Base-by-base conservation (phyloP, 2,113 vertebrate species). In the Saguinus imperator region DNA sequence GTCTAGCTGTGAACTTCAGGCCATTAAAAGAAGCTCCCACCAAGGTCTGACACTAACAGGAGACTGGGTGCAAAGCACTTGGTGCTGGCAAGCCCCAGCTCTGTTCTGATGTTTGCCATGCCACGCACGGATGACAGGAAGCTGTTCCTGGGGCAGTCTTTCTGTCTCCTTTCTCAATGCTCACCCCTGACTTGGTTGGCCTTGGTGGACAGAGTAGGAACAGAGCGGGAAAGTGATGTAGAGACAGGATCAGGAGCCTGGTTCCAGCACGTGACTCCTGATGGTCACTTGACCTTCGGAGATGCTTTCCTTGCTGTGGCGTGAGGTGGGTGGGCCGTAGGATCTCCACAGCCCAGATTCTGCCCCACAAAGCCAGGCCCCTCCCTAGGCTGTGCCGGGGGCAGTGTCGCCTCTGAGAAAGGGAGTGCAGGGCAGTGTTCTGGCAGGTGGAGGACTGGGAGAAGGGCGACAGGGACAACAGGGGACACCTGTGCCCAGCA, bases 391-490 rank as follows among this genome's bases (percentile, higher is more conserved):
- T 6, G 1, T 2, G 0, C 0, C 0, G 76, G n/a, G n/a, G 40
- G 7, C 20, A 17, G 11, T 10, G 1, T n/a, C 12, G 20, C 55
- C 55, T 43, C 72, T 16, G 79, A 43, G 52, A 57, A 20, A 40
- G 32, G 55, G 4, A 66, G 48, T 0, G 18, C 13, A 1, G 43
- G 12, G 6, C 2, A 57, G 86, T 40, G 23, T 66, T 20, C 79
- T 9, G 10, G 52, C 0, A 17, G 32, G 32, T 12, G 35, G 17
- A 12, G 37, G 83, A 29, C 0, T 0, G 11, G 25, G 35, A 61
- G 70, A 18, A 55, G 12, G 12, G 2, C 0, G 1, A 23, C 5
- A 55, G 50, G 50, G n/a, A 40, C 0, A 1, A 6, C 12, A 6
- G 83, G 40, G 40, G 57, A 21, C 35, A 37, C 52, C n/a, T 2